Evolutionary conservation across 2,113 vertebrate species (phyloP), one percentile per base, ranked within the genome.

Genomic region (Ariopsis seemanni): DNA sequence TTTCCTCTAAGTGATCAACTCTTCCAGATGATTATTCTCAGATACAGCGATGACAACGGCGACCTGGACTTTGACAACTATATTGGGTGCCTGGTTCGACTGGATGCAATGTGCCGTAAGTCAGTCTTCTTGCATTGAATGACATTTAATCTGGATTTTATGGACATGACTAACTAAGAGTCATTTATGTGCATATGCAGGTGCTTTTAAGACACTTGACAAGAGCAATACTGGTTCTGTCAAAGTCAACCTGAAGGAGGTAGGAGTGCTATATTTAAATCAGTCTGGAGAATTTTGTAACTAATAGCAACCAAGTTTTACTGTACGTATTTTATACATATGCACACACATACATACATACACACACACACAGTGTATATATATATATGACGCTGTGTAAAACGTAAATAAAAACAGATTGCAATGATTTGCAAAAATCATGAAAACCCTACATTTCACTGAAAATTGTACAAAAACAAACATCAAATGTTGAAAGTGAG

Each of bases 31-130:
- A 92, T 99, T 0, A 34, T 95, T 48, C 96, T 95, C 85, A 95
- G 97, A 2, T 99, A 98, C 3, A 93, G 96, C 0, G 92, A 95
- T 0, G 95, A 97, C 18, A 92, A 91, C 0, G 96, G 97, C 0
- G 94, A 95, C 91, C 95, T 99, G 95, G 96, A 99, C 89, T 99
- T 99, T 88, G 98, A 98, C 93, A 97, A 93, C 91, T 99, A 96
- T 93, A 97, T 99, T 6, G 95, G 96, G 89, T 99, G 97, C 92
- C 92, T 99, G 85, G 97, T 99, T 12, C 95, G 97, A 15, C 93
- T 99, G 89, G 98, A 99, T 63, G 95, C 97, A 86, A 99, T 99
- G 98, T 99, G 97, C 91, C 94, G 97, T 90, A 91, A 96, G 97
- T 95, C 75, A 5, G 25, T 60, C 18, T 57, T 67, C 10, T 87